These are phyloP conservation scores for Prolemur simus DNA, from an alignment of 2,113 vertebrate species.

Conservation along the genomic window DNA sequence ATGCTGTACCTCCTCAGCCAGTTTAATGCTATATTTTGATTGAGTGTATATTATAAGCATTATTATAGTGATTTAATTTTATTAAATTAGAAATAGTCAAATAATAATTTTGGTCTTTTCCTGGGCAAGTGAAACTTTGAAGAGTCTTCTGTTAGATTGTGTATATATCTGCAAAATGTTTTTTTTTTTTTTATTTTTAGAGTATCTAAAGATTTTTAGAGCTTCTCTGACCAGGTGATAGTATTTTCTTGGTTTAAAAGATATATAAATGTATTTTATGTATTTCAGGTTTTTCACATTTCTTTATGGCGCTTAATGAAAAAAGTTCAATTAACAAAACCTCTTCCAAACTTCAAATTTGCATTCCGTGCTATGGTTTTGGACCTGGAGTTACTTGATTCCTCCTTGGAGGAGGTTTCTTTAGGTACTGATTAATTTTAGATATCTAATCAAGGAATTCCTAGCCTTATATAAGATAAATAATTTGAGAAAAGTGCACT, in stretches of 20 bases:
- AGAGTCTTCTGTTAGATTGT: background rate
- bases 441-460: background rate
- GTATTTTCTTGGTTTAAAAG: background rate
- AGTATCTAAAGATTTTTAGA: background rate
- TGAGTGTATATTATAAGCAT: background rate
- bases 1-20: background rate
- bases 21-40: background rate
- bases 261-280: slow-evolving; percentile 48
- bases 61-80: background rate
- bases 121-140: background rate
- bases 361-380: slow-evolving; percentile 88
- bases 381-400: slow-evolving; percentile 72
- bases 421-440: slow-evolving; percentile 77
- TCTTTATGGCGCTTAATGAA: slow-evolving; percentile 89
- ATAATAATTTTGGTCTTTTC: background rate
- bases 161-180: background rate
- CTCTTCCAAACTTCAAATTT: slow-evolving; percentile 83
- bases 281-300: slow-evolving; percentile 88
- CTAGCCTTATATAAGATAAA: background rate
- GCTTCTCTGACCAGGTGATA: background rate
- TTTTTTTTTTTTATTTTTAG: background rate
- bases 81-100: background rate
- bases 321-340: slow-evolving; percentile 78
- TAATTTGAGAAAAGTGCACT: background rate
- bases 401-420: slow-evolving; percentile 62